Evolutionary conservation across 2,113 vertebrate genomes (phyloP).

Genomic region (Laticauda laticaudata): DNA sequence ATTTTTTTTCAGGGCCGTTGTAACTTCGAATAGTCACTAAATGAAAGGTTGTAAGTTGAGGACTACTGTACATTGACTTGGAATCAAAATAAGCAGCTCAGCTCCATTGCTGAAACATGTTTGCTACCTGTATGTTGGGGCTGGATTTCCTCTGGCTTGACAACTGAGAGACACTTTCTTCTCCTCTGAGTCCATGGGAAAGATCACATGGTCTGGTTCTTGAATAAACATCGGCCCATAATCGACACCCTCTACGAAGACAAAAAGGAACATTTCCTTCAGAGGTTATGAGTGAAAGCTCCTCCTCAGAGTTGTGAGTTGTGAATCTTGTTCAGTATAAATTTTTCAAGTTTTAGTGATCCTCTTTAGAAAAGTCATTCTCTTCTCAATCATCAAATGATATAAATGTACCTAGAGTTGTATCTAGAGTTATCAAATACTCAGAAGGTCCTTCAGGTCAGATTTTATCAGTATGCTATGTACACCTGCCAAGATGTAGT

Average conservation of each 20-base stretch:
- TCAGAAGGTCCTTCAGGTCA: not conserved
- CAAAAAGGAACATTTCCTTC: slow-evolving; percentile 24
- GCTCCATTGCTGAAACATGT: not conserved
- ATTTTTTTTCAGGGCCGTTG: not conserved
- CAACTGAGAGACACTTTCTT: slow-evolving; percentile 90
- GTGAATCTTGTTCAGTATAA: not conserved
- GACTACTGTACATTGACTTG: not conserved
- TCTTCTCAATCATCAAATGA: not conserved
- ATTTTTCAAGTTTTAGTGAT: not conserved
- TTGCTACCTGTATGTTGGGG: slow-evolving; percentile 85
- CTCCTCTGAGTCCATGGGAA: slow-evolving; percentile 87
- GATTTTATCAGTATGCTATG: not conserved
- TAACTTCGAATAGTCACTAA: not conserved
- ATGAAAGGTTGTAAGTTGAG: not conserved
- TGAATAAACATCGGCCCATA: slow-evolving; percentile 91
- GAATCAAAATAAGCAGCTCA: not conserved
- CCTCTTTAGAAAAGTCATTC: not conserved
- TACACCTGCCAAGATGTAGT: not conserved
- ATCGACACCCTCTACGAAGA: slow-evolving; percentile 81
- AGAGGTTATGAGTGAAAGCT: not conserved
- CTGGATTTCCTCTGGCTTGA: slow-evolving; percentile 84
- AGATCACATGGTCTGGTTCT: slow-evolving; percentile 87
- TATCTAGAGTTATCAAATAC: not conserved
- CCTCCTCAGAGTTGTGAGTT: not conserved
- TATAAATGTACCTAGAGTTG: not conserved